A percentile compares a stretch with the other conserved stretches of the same genome.
phyloP scores from a whole-genome alignment of 2,113 vertebrate genomes.

The Aviceda subcristata region DNA sequence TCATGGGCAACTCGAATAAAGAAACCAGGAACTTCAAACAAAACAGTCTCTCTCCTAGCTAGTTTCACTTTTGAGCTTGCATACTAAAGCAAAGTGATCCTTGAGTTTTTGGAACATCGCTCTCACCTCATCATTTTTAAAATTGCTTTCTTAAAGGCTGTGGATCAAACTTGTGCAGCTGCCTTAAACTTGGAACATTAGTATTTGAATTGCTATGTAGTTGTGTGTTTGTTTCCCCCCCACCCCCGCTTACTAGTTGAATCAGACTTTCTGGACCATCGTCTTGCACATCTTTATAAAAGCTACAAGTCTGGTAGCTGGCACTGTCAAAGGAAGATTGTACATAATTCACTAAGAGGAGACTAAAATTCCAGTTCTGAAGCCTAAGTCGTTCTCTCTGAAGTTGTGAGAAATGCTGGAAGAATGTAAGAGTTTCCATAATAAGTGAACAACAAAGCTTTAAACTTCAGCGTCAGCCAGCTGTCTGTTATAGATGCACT shows the following conservation, averaged over 20 bases:
- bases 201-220: neutral
- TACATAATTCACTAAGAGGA: neutral
- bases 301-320: neutral
- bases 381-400: neutral
- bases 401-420: neutral
- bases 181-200: neutral
- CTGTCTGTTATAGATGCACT: neutral
- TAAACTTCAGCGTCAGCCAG: neutral
- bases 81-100: neutral
- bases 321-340: neutral
- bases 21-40: neutral
- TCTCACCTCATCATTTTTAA: neutral
- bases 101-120: neutral
- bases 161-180: neutral
- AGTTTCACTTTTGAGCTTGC: neutral
- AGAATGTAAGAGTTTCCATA: conserved; percentile 1
- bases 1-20: neutral
- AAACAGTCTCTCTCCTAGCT: neutral
- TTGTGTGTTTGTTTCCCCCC: neutral
- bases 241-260: neutral
- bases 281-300: neutral
- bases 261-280: neutral
- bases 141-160: neutral
- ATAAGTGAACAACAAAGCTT: neutral
- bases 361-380: neutral